A percentile compares a stretch with the other conserved stretches of the same genome.
phyloP scores from a whole-genome alignment of 2,888 invertebrate genomes.

The Ditylenchus weischeri region DNA sequence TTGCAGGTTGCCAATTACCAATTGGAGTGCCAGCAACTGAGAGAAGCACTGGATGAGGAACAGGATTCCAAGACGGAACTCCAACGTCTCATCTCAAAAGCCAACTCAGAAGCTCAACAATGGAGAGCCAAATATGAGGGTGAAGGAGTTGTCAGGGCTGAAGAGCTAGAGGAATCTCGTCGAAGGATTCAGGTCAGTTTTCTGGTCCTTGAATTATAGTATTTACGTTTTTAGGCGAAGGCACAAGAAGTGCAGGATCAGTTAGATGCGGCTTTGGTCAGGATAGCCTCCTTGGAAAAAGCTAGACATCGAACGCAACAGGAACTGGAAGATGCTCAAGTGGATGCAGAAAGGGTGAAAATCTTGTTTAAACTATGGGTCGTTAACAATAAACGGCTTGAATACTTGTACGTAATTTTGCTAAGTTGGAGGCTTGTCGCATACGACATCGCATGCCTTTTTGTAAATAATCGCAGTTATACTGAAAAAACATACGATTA shows the following conservation, averaged over 20 bases:
- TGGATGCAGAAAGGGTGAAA: slow-evolving; percentile 84
- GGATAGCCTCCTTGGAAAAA: slow-evolving; percentile 69
- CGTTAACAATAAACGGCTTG: too few relatives aligned
- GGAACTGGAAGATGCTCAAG: slow-evolving; percentile 87
- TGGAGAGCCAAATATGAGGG: slow-evolving; percentile 92
- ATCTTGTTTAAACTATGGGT: background rate
- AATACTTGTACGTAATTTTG: too few relatives aligned
- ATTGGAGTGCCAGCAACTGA: slow-evolving; percentile 95
- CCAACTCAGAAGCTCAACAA: slow-evolving; percentile 70
- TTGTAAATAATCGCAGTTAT: too few relatives aligned
- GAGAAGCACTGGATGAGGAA: slow-evolving; percentile 98
- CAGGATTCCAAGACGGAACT: slow-evolving; percentile 86
- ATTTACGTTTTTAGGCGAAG: slow-evolving; percentile 38
- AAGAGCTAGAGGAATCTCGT: slow-evolving; percentile 63
- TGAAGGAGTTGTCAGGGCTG: slow-evolving; percentile 66
- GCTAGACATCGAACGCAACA: slow-evolving; percentile 62
- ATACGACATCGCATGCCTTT: too few relatives aligned
- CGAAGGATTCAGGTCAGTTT: slow-evolving; percentile 67
- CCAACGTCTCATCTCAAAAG: slow-evolving; percentile 96
- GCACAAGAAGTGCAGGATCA: slow-evolving; percentile 57
- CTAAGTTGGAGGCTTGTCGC: too few relatives aligned
- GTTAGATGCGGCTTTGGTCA: slow-evolving; percentile 52
- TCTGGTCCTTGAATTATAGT: slow-evolving; percentile 26
- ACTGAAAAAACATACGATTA: too few relatives aligned
- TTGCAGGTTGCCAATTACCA: slow-evolving; percentile 86